phyloP scores from a whole-genome alignment of 2,113 vertebrate genomes.

The Burhinus oedicnemus region DNA sequence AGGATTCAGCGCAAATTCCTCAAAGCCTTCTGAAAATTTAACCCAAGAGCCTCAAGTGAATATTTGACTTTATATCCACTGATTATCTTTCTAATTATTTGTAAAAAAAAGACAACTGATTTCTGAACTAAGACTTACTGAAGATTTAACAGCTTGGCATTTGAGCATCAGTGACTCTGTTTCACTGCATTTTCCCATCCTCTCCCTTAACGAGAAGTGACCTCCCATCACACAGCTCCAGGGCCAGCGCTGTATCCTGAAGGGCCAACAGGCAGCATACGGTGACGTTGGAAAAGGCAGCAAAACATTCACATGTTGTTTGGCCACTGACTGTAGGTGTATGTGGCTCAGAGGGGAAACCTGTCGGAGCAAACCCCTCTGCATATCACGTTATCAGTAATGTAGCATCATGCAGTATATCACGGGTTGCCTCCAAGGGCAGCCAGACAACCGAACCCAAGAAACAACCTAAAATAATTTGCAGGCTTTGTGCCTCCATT shows the following conservation, averaged over 20 bases:
- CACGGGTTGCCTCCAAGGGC: background rate
- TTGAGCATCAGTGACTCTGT: background rate
- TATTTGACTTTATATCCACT: background rate
- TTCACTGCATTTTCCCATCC: background rate
- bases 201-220: background rate
- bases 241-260: background rate
- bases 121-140: background rate
- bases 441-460: background rate
- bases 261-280: background rate
- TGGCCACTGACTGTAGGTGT: background rate
- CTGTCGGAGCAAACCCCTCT: background rate
- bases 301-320: background rate
- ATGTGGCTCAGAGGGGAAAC: background rate
- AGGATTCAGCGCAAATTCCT: background rate
- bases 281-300: background rate
- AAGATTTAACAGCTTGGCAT: background rate
- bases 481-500: background rate
- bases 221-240: background rate
- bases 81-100: background rate
- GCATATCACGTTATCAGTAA: accelerated
- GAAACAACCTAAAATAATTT: background rate
- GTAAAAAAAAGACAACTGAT: background rate
- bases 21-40: background rate
- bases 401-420: background rate
- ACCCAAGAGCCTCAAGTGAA: background rate